phyloP scores from a whole-genome alignment of 2,888 invertebrate genomes.

The Drosophila aldrichi region DNA sequence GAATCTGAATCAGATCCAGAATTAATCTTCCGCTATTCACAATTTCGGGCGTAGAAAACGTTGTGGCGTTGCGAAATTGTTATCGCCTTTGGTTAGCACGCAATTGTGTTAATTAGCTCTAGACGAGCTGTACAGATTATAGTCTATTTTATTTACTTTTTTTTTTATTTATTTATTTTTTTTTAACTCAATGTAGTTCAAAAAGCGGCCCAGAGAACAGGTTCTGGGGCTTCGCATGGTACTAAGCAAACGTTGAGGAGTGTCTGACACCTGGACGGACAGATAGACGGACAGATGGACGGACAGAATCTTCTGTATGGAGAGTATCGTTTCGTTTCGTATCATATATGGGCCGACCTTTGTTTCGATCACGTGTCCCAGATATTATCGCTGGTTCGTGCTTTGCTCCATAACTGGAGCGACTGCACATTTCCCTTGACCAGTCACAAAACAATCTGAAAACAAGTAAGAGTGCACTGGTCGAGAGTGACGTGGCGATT shows the following conservation, averaged over 20 bases:
- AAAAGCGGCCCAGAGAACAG: constrained; percentile 57
- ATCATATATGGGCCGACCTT: constrained; percentile 49
- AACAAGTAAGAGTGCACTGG: constrained; percentile 11
- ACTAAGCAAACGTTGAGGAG: constrained; percentile 36
- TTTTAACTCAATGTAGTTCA: constrained; percentile 38
- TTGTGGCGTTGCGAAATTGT: constrained; percentile 55
- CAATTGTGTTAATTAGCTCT: constrained; percentile 68
- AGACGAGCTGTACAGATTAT: constrained; percentile 42
- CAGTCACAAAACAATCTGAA: not conserved
- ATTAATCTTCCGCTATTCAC: not conserved
- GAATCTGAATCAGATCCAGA: not conserved
- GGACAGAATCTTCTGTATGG: constrained; percentile 16
- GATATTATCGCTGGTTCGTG: constrained; percentile 33
- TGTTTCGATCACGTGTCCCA: constrained; percentile 48
- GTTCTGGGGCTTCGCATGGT: constrained; percentile 26
- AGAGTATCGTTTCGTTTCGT: constrained; percentile 13
- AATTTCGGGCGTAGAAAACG: constrained; percentile 43
- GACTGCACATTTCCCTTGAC: constrained; percentile 28
- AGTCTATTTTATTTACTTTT: constrained; percentile 31
- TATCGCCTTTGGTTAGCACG: constrained; percentile 66
- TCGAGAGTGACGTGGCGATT: not conserved
- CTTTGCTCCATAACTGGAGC: constrained; percentile 31
- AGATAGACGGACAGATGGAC: not conserved
- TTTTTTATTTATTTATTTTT: constrained; percentile 30
- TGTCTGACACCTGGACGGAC: not conserved